Conservation (phyloP, 2,888 invertebrate genomes). For the Mycalesis mineus region DNA sequence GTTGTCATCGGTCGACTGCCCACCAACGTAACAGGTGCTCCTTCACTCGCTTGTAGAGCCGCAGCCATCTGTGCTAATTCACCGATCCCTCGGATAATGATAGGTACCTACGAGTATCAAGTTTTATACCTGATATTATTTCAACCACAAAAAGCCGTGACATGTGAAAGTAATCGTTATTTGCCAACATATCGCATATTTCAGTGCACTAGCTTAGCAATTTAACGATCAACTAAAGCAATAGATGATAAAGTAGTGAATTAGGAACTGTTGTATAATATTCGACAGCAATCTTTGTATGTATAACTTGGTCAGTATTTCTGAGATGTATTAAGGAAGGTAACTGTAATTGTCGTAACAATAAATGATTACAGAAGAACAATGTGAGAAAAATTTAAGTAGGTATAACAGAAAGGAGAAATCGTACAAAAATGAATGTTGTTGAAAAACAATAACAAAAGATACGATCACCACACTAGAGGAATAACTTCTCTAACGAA, state of each 20-base stretch:
- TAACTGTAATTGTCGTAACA: background rate
- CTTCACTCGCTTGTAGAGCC: slow-evolving; percentile 12
- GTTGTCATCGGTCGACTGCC: slow-evolving; percentile 39
- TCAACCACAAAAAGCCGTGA: slow-evolving; percentile 12
- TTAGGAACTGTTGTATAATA: background rate
- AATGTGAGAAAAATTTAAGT: background rate
- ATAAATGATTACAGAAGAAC: background rate
- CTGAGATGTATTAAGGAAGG: background rate
- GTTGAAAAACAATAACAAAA: slow-evolving; percentile 22
- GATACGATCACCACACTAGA: slow-evolving; percentile 31
- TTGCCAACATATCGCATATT: slow-evolving; percentile 3
- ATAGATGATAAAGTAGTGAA: background rate
- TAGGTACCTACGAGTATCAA: slow-evolving; percentile 8
- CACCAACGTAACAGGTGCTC: slow-evolving; percentile 50
- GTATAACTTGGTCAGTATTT: too few relatives aligned
- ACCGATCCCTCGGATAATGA: slow-evolving; percentile 24
- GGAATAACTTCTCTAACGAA: slow-evolving; percentile 34
- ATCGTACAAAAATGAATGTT: slow-evolving; percentile 26
- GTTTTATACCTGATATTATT: slow-evolving; percentile 16
- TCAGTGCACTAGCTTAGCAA: background rate
- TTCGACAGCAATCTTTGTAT: too few relatives aligned
- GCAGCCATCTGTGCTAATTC: slow-evolving; percentile 32
- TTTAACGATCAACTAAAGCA: background rate
- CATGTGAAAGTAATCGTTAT: slow-evolving; percentile 10
- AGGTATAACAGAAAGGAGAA: slow-evolving; percentile 19